Evolutionary conservation across 1,140 invertebrate genomes (phyloP).

Genomic region (Brevipalpus yothersi): DNA sequence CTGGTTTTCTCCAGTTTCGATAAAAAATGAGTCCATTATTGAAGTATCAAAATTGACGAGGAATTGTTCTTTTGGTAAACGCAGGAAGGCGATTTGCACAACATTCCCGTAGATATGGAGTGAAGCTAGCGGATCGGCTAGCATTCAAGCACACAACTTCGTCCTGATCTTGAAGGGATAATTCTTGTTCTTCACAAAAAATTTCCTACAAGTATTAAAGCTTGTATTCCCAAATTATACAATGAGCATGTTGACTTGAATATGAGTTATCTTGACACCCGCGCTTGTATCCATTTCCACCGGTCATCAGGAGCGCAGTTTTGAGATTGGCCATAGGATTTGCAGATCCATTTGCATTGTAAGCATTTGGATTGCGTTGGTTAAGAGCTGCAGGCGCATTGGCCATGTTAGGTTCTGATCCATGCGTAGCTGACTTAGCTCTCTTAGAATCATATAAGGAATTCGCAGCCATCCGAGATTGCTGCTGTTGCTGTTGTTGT

Average conservation of each 20-base stretch:
- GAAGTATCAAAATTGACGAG: too few species aligned
- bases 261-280: constrained; percentile 13
- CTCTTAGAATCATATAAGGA: neutral
- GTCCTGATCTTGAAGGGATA: too few species aligned
- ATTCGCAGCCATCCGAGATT: neutral
- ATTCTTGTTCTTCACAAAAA: too few species aligned
- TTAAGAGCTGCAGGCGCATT: neutral
- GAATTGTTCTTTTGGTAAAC: too few species aligned
- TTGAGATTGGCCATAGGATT: constrained; percentile 15
- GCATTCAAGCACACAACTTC: too few species aligned
- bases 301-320: constrained; percentile 59
- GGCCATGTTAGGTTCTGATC: neutral
- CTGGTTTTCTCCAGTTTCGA: too few species aligned
- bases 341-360: neutral
- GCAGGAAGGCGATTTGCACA: too few species aligned
- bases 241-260: constrained; percentile 49
- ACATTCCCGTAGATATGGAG: too few species aligned
- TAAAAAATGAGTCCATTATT: too few species aligned
- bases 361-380: neutral
- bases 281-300: constrained; percentile 50
- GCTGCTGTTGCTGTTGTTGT: constrained; percentile 10
- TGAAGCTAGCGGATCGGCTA: too few species aligned
- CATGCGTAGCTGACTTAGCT: neutral
- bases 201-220: constrained; percentile 25
- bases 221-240: constrained; percentile 71